These are phyloP conservation scores for Drosophila sproati DNA, from an alignment of 1,140 invertebrate genomes.

Conservation along the genomic window DNA sequence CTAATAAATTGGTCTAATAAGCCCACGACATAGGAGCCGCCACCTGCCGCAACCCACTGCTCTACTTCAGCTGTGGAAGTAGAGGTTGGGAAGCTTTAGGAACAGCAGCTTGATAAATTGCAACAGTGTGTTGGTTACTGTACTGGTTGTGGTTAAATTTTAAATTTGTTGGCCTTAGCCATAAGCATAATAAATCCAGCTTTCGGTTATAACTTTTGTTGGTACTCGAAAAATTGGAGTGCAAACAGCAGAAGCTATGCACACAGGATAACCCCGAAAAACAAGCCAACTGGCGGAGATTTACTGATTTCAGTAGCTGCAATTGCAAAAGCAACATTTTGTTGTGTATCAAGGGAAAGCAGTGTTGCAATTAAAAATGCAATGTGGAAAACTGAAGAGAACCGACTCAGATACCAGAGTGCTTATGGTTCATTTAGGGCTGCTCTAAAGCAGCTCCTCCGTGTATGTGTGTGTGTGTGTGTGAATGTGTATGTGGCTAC, in stretches of 20 bases:
- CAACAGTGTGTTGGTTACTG: slow-evolving; percentile 12
- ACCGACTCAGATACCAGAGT: slow-evolving; percentile 27
- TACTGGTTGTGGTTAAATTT: slow-evolving; percentile 42
- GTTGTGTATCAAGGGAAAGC: not conserved
- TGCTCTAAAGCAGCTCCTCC: not conserved
- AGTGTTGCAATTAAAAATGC: slow-evolving; percentile 31
- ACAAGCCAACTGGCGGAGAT: not conserved
- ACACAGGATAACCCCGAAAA: slow-evolving; percentile 21
- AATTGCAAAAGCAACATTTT: slow-evolving; percentile 28
- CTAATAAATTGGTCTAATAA: slow-evolving; percentile 43
- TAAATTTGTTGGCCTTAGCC: slow-evolving; percentile 45
- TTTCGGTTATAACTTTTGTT: slow-evolving; percentile 36
- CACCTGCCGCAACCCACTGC: not conserved
- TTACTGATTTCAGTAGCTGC: slow-evolving; percentile 12
- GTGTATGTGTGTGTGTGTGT: not conserved
- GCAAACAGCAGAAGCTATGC: slow-evolving; percentile 13
- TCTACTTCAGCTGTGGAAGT: not conserved
- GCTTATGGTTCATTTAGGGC: slow-evolving; percentile 34
- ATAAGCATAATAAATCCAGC: slow-evolving; percentile 50
- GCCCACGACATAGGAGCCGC: not conserved
- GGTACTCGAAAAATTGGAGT: slow-evolving; percentile 28
- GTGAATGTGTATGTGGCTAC: slow-evolving; percentile 5
- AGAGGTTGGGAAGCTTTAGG: no score
- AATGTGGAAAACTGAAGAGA: not conserved
- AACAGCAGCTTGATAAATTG: not conserved